A percentile compares a stretch with the other conserved stretches of the same genome.
Conservation (phyloP, 1,140 invertebrate genomes). For the Tenebrio molitor region DNA sequence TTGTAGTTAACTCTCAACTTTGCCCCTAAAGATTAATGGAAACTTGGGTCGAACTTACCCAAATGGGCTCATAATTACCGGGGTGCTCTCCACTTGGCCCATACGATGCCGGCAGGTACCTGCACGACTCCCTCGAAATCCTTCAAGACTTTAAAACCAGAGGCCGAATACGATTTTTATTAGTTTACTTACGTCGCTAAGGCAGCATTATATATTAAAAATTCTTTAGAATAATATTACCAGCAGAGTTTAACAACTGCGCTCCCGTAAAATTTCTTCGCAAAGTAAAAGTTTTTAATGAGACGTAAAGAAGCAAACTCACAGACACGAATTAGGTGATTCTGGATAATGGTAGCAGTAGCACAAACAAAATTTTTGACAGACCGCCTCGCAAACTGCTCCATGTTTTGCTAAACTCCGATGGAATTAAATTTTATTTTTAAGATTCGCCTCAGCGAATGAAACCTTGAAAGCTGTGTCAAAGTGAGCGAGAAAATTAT, state of each 20-base stretch:
- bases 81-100: conserved; percentile 4
- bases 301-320: conserved; percentile 13
- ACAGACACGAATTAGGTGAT: background rate
- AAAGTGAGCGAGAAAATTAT: too few species aligned
- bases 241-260: conserved; percentile 15
- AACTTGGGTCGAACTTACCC: conserved; percentile 37
- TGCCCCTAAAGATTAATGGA: conserved; percentile 50
- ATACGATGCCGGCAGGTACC: conserved; percentile 2
- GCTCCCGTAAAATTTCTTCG: conserved; percentile 9
- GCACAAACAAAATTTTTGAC: conserved; percentile 1
- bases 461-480: too few species aligned
- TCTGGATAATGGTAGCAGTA: background rate
- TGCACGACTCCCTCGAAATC: too few species aligned
- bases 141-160: too few species aligned
- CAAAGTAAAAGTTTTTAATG: conserved; percentile 27
- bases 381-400: too few species aligned
- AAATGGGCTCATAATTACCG: conserved; percentile 42
- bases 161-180: conserved; percentile 25
- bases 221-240: conserved; percentile 24
- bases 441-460: too few species aligned
- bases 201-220: conserved; percentile 25
- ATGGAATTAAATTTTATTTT: too few species aligned
- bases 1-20: conserved; percentile 45
- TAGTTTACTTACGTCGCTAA: background rate
- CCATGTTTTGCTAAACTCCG: too few species aligned